These are phyloP conservation scores for Euproctis similis DNA, from an alignment of 2,888 invertebrate species.

Conservation along the genomic window DNA sequence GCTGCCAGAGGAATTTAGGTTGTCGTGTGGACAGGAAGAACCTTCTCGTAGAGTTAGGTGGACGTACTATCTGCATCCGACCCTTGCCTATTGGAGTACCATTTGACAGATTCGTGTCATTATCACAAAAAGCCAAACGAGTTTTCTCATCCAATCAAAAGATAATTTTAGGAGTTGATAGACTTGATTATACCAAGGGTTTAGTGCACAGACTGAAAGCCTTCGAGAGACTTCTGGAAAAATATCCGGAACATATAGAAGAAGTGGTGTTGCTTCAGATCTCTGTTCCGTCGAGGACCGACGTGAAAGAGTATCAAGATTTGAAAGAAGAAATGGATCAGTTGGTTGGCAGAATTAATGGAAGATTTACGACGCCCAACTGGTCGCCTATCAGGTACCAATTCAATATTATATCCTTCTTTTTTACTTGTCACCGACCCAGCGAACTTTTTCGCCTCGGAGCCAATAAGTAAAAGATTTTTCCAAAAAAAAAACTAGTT, in stretches of 20 bases:
- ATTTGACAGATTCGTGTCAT: constrained; percentile 87
- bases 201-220: constrained; percentile 87
- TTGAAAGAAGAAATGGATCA: constrained; percentile 94
- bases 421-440: too few species aligned
- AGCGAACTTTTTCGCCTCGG: too few species aligned
- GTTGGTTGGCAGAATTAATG: constrained; percentile 90
- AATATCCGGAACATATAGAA: constrained; percentile 89
- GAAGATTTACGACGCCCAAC: constrained; percentile 90
- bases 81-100: constrained; percentile 93
- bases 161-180: constrained; percentile 90
- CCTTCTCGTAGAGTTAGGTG: constrained; percentile 90
- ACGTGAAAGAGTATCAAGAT: constrained; percentile 92
- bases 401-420: too few species aligned
- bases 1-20: constrained; percentile 90
- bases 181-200: constrained; percentile 94
- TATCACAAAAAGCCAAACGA: constrained; percentile 82
- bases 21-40: constrained; percentile 92
- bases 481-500: too few species aligned
- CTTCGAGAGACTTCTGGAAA: constrained; percentile 86
- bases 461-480: too few species aligned
- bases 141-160: constrained; percentile 84
- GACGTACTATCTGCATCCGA: constrained; percentile 87
- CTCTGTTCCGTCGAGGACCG: constrained; percentile 91
- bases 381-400: constrained; percentile 94
- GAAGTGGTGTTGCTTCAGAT: constrained; percentile 89